Percentiles rank a stretch among this genome's conserved stretches.
phyloP scores from a whole-genome alignment of 2,113 vertebrate species.

The Python bivittatus region DNA sequence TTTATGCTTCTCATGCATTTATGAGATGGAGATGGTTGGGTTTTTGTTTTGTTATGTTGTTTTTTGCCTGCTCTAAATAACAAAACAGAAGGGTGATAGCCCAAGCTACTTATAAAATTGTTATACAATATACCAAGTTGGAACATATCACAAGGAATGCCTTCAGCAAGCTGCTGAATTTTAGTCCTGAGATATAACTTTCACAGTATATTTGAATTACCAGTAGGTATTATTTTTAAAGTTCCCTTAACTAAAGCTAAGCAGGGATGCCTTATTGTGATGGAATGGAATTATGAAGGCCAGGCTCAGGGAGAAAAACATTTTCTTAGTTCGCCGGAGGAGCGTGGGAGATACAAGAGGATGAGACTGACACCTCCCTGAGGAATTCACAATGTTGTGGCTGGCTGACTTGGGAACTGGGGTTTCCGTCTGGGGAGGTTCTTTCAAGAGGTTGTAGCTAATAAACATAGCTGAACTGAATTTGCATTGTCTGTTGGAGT shows the following conservation, averaged over 20 bases:
- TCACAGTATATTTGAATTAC: slow-evolving; percentile 51
- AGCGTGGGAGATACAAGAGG: too few species aligned
- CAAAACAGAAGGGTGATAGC: not conserved
- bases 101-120: not conserved
- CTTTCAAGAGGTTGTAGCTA: too few species aligned
- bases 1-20: not conserved
- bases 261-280: slow-evolving; percentile 27
- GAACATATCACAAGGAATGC: not conserved
- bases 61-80: not conserved
- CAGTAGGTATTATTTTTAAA: slow-evolving; percentile 22
- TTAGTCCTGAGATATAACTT: slow-evolving; percentile 12
- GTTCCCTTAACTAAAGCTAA: slow-evolving; percentile 40
- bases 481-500: too few species aligned
- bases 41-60: too few species aligned
- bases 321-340: too few species aligned
- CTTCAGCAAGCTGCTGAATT: not conserved
- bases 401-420: too few species aligned
- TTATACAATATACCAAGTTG: not conserved
- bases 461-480: too few species aligned
- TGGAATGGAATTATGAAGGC: too few species aligned
- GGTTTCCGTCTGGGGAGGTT: too few species aligned
- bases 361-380: too few species aligned
- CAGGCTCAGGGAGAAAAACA: too few species aligned
- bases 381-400: too few species aligned
- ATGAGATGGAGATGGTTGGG: not conserved